Base-by-base conservation (phyloP, 2,113 vertebrate species). In the Steatornis caripensis region DNA sequence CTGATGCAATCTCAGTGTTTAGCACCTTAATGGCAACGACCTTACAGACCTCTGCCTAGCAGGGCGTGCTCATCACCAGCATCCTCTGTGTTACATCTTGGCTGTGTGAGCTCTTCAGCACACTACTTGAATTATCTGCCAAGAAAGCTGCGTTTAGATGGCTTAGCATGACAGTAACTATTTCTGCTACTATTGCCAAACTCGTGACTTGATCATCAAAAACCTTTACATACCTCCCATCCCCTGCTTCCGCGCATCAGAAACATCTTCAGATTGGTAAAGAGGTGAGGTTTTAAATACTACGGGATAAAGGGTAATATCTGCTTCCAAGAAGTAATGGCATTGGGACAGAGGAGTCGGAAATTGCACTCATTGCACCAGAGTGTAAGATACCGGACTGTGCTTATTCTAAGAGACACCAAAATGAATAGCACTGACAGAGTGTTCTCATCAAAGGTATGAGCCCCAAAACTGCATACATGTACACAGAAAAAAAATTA, bases 191-290 rank as follows among this genome's bases (percentile, higher is more conserved):
- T 45, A 5, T 45, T 86, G 14, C 32, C 37, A 76, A 12, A 54
- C 43, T 58, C 30, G 26, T 76, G 62, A 58, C 29, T 89, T 41
- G 16, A 49, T 58, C 84, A 80, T 36, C 68, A 89, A 76, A 93
- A 87, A 14, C 2, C 5, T 27, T 53, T 62, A 36, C 1, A 0
- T 48, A 21, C 18, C 54, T 93, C 30, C 27, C n/a, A 30, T 43
- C 6, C 6, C 11, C 34, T 1, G 2, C 10, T 86, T 83, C 27
- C 2, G 3, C 24, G 26, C 8, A n/a, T n/a, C 5, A 62, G 32
- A 80, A 91, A 54, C 6, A 46, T 37, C 54, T 81, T 61, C 48
- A 72, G 3, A 21, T 45, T 43, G 22, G 12, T 64, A 70, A 37
- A 86, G 41, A 66, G 37, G 23, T 15, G 46, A 62, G 9, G 21